These are phyloP conservation scores for Lochmaea crataegi DNA, from an alignment of 2,888 invertebrate species.

Conservation along the genomic window DNA sequence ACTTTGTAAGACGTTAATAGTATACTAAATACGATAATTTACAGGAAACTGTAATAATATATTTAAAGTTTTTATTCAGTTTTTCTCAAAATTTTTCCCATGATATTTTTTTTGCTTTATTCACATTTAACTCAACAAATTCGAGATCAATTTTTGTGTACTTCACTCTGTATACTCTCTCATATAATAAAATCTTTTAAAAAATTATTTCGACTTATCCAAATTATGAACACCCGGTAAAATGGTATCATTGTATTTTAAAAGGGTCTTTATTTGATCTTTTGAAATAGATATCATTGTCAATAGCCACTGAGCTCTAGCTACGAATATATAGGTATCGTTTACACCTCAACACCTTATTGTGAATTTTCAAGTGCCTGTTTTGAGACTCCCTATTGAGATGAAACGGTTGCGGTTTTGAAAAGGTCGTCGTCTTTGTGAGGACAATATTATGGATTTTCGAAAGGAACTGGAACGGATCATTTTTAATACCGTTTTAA, in stretches of 20 bases:
- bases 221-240: not conserved
- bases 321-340: constrained; percentile 20
- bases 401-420: constrained; percentile 33
- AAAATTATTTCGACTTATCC: not conserved
- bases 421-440: constrained; percentile 31
- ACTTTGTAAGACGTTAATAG: no score
- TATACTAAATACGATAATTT: no score
- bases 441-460: not conserved
- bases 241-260: not conserved
- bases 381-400: constrained; percentile 33
- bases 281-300: constrained; percentile 32
- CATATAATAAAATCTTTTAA: not conserved
- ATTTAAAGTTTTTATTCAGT: no score
- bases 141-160: no score
- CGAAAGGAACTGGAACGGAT: constrained; percentile 19
- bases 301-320: constrained; percentile 19
- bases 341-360: constrained; percentile 42
- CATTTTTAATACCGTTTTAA: constrained; percentile 10
- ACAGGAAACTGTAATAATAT: no score
- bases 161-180: no score
- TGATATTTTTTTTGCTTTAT: no score
- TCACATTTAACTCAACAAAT: no score
- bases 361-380: constrained; percentile 31
- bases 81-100: no score
- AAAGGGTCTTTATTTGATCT: constrained; percentile 19